Evolutionary conservation across 2,888 invertebrate species (phyloP).

Genomic region (Buathra laborator): DNA sequence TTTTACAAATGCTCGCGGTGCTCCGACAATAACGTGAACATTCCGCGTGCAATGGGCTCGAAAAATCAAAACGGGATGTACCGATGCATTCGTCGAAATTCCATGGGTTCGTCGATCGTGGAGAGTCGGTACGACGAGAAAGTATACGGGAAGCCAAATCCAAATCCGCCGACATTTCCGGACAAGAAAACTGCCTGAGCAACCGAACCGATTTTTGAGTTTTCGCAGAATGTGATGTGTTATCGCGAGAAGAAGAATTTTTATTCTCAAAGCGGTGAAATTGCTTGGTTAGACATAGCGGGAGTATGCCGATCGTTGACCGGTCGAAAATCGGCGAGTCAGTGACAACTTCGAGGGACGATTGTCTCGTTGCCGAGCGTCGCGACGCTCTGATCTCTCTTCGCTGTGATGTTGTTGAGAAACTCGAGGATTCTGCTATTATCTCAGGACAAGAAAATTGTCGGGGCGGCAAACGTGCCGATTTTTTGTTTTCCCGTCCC

Average conservation of each 20-base stretch:
- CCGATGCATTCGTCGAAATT: neutral
- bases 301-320: neutral
- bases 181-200: slow-evolving; percentile 49
- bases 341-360: neutral
- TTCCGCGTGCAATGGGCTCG: slow-evolving; percentile 1
- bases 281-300: neutral
- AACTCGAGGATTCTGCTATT: neutral
- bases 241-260: neutral
- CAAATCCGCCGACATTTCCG: slow-evolving; percentile 16
- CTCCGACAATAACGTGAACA: neutral
- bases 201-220: neutral
- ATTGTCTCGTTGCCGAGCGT: neutral
- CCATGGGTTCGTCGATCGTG: slow-evolving; percentile 8
- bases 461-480: neutral
- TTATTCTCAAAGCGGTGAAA: neutral
- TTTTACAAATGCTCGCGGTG: slow-evolving; percentile 18
- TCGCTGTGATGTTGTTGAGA: neutral
- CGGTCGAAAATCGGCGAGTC: neutral
- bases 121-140: neutral
- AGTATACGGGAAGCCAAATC: neutral
- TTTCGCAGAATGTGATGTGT: neutral
- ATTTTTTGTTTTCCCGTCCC: neutral
- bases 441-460: slow-evolving; percentile 13
- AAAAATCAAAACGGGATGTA: neutral
- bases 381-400: too few relatives aligned